Evolutionary conservation across 2,797 vertebrate genomes (phyloP), one percentile per base, ranked within the genome.

Genomic region (Monodelphis domestica): DNA sequence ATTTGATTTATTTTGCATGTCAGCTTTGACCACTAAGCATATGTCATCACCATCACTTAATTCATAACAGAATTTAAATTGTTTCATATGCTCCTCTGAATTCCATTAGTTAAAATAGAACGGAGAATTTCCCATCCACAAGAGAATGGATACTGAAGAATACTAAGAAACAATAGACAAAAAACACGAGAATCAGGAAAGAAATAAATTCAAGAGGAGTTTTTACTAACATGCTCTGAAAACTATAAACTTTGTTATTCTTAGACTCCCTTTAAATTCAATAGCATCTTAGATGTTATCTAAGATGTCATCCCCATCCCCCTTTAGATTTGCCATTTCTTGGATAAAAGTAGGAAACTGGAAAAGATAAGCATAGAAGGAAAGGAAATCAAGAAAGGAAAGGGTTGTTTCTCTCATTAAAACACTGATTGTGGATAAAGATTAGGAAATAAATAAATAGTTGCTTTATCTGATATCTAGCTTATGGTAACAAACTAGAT

Each of bases 1-100:
- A 92, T 95, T 90, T 97, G 96, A 97, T 97, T 97, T 97, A 97
- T 96, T 95, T 94, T 95, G 94, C 94, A 95, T 96, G 94, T 95
- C 91, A 93, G 90, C 84, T 30, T 95, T 94, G 96, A 96, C 97
- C 96, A 95, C 96, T 94, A 96, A 96, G 89, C 70, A 45, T 95
- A 96, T 97, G 95, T 95, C 95, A 94, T 95, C 92, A 93, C 90
- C 88, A 91, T 94, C 95, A 59, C 96, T 97, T 97, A 97, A 97
- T 97, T 97, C 95, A 97, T 91, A 97, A 94, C 96, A 98, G 97
- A 96, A 93, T 96, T 93, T 91, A 96, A 95, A 97, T 94, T 96
- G 96, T 97, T 96, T 94, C 91, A 93, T 92, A 14, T 26, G 94
- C 95, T 96, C 84, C 54, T 96, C 87, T 90, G 70, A 90, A 91